Evolutionary conservation across 2,113 vertebrate genomes (phyloP).

Genomic region (Rostratula benghalensis): DNA sequence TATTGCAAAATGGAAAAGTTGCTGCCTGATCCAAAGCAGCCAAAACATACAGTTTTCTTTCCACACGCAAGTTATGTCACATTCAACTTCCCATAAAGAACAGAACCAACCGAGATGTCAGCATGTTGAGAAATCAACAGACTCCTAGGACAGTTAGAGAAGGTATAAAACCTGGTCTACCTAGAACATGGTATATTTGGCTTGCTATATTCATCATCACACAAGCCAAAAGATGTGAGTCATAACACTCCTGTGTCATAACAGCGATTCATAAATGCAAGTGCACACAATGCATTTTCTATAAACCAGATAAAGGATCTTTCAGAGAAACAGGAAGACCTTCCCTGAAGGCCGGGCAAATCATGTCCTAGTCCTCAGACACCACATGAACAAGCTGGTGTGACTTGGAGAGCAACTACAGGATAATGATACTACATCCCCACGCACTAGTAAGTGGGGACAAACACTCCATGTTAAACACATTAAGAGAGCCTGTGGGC

Average conservation of each 20-base stretch:
- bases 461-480: not conserved
- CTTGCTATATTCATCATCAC: not conserved
- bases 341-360: not conserved
- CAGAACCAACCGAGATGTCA: accelerated
- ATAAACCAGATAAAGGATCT: not conserved
- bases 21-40: not conserved
- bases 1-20: not conserved
- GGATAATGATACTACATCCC: not conserved
- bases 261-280: constrained; percentile 7
- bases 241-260: not conserved
- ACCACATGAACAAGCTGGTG: not conserved
- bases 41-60: not conserved
- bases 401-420: not conserved
- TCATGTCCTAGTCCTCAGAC: accelerated
- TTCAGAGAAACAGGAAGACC: not conserved
- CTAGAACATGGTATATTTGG: not conserved
- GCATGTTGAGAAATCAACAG: accelerated
- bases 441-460: accelerated
- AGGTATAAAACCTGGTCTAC: not conserved
- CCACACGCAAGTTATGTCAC: not conserved
- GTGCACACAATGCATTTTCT: not conserved
- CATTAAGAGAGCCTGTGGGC: accelerated
- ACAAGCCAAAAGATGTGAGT: not conserved
- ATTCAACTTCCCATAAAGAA: not conserved
- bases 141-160: not conserved